Conservation (phyloP, 92 coral and sea anemone species). For the Bergia sp. region DNA sequence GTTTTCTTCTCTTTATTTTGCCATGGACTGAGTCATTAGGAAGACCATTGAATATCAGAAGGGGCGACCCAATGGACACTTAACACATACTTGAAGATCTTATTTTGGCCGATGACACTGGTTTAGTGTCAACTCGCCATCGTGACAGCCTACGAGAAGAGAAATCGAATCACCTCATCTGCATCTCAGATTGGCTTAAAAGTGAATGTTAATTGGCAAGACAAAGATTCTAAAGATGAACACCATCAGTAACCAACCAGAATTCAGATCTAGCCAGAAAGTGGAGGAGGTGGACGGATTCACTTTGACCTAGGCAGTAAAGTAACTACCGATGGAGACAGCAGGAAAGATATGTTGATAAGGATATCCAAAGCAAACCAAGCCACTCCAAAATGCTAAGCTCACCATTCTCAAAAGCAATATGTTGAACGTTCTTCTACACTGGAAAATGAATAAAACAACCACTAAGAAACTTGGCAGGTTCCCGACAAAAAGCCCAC, state of each 20-base stretch:
- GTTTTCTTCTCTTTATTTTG: too few relatives aligned
- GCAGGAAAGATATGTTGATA: too few relatives aligned
- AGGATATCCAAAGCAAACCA: too few relatives aligned
- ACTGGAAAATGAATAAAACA: too few relatives aligned
- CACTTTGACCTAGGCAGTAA: not conserved
- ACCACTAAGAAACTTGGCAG: too few relatives aligned
- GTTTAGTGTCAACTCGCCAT: too few relatives aligned
- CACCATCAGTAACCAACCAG: not conserved
- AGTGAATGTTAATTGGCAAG: not conserved
- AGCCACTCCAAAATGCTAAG: not conserved
- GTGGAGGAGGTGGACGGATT: too few relatives aligned
- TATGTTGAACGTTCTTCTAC: not conserved
- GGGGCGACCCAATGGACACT: not conserved
- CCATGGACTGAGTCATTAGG: too few relatives aligned
- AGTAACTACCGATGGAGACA: not conserved
- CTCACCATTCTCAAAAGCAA: not conserved
- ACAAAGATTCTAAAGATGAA: too few relatives aligned
- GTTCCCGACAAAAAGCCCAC: too few relatives aligned
- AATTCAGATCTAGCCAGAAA: not conserved
- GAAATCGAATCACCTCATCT: not conserved
- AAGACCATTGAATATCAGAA: not conserved
- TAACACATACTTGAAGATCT: not conserved
- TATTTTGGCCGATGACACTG: constrained; percentile 11
- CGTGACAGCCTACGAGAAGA: not conserved
- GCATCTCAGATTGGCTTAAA: not conserved